Evolutionary conservation across 1,140 invertebrate species (phyloP), one percentile per base, ranked within the genome.

Genomic region (Halesus radiatus): DNA sequence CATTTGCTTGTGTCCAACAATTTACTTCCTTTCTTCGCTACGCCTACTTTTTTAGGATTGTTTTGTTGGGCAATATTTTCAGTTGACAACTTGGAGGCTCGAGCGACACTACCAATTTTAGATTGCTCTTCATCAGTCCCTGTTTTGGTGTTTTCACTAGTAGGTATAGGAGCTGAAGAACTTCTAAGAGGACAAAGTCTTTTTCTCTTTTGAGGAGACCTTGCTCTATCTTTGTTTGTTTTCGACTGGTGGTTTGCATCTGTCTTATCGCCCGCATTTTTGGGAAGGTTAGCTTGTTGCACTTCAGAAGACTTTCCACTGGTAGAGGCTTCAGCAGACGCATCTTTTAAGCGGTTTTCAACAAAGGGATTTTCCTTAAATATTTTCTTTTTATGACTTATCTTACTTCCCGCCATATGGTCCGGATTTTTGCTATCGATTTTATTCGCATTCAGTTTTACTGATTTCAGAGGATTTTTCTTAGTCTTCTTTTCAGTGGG

Each of bases 141-240:
- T 0, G 45, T 23, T 56, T 62, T 68, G 15, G 79, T 79, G 26
- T 29, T 79, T 18, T 70, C 74, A 23, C 66, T 26, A 45, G 77
- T 68, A 23, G 77, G 77, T 52, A 83, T 81, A 20, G 82, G 82
- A 56, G 82, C 82, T 2, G 82, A 83, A 37, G 82, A 83, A 50
- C 82, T 83, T 45, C 82, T 76, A 13, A 79, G 66, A 16, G 70
- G 53, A 13, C 80, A 70, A 20, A 56, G 13, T 32, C 77, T 62
- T 68, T 80, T 80, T 45, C 76, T 83, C 68, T 83, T 83, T 58
- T 81, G 80, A 22, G 77, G 82, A 15, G 80, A 83, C 26, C 82
- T 54, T n/a, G 82, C 80, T 52, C 82, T 79, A 18, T 83, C 81
- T 75, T 82, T 80, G 16, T 29, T 66, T 26, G 26, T 53, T 54